Conservation (phyloP, 2,797 vertebrate genomes). For the Phataginus tricuspis region DNA sequence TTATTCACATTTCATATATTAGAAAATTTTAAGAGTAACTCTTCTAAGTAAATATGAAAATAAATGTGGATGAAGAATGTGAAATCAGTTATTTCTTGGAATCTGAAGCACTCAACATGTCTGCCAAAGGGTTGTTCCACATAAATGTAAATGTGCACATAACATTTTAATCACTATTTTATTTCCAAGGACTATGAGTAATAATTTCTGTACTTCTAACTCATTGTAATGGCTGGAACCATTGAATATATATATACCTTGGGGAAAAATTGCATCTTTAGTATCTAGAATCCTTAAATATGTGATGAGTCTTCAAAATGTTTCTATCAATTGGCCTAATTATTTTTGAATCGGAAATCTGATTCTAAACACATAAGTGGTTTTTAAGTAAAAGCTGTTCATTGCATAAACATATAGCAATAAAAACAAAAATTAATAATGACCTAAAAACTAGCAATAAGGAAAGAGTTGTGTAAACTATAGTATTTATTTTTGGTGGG, state of each 20-base stretch:
- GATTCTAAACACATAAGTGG: background rate
- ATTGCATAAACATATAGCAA: background rate
- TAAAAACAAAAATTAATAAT: background rate
- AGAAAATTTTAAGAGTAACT: background rate
- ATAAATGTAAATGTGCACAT: background rate
- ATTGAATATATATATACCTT: background rate
- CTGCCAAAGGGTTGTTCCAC: background rate
- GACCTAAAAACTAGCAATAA: background rate
- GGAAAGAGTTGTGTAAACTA: background rate
- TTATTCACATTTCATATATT: background rate
- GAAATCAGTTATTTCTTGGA: background rate
- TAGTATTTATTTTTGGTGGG: background rate
- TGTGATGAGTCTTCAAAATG: background rate
- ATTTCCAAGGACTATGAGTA: background rate
- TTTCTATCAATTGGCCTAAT: background rate
- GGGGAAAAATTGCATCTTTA: background rate
- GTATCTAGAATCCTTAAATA: background rate
- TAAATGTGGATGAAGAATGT: background rate
- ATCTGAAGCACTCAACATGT: background rate
- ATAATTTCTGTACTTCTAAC: background rate
- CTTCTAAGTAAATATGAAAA: background rate
- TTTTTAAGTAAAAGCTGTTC: background rate
- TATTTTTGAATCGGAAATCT: slow-evolving; percentile 31
- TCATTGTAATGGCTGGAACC: background rate
- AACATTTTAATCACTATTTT: background rate